phyloP scores from a whole-genome alignment of 2,113 vertebrate species.

The Hydrochoerus hydrochaeris region DNA sequence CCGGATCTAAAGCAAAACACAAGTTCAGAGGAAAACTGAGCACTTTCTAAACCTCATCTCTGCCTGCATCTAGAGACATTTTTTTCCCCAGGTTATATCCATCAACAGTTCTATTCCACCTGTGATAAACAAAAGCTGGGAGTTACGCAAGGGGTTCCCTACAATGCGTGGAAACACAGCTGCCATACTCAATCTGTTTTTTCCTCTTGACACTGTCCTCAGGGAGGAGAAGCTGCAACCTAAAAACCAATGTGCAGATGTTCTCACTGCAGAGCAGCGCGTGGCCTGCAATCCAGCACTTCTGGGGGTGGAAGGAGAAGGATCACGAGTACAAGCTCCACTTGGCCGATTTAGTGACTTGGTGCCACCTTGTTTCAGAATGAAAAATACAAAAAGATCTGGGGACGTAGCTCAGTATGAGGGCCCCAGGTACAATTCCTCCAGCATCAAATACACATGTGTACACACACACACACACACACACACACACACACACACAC shows the following conservation, averaged over 20 bases:
- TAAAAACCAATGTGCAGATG: not conserved
- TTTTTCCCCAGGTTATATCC: not conserved
- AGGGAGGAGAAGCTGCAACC: not conserved
- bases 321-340: not conserved
- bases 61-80: not conserved
- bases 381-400: not conserved
- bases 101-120: not conserved
- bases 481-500: not conserved
- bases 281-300: not conserved
- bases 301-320: not conserved
- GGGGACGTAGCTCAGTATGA: not conserved
- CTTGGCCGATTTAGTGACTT: not conserved
- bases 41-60: not conserved
- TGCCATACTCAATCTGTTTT: not conserved
- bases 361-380: not conserved
- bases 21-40: not conserved
- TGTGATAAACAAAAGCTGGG: not conserved
- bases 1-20: constrained; percentile 85
- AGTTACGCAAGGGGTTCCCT: not conserved
- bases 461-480: not conserved
- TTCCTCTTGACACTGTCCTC: not conserved
- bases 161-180: not conserved
- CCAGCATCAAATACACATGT: not conserved
- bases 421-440: not conserved
- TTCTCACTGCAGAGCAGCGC: not conserved